Evolutionary conservation across 2,888 invertebrate genomes (phyloP).

Genomic region (Lepidonotus clava): DNA sequence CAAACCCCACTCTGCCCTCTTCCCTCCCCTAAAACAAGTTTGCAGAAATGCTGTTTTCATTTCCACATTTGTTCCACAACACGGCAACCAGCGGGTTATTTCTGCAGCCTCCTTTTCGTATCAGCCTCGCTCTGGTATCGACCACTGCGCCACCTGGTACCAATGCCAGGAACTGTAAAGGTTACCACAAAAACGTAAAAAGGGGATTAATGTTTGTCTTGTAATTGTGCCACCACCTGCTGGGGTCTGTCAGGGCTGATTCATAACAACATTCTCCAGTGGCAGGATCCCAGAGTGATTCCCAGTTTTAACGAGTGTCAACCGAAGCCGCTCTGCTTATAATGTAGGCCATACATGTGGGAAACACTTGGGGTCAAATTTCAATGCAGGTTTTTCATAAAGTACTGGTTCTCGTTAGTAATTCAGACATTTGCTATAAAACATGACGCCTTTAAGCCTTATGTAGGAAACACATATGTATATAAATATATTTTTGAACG

Average conservation of each 20-base stretch:
- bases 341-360: too few species aligned
- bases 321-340: too few species aligned
- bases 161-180: slow-evolving; percentile 13
- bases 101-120: slow-evolving; percentile 26
- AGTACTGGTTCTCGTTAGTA: too few species aligned
- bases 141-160: slow-evolving; percentile 27
- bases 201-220: slow-evolving; percentile 41
- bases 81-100: background rate
- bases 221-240: slow-evolving; percentile 47
- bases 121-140: slow-evolving; percentile 42
- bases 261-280: background rate
- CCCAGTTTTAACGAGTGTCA: too few species aligned
- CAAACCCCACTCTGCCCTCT: background rate
- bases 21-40: background rate
- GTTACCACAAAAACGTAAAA: slow-evolving; percentile 23
- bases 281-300: background rate
- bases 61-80: slow-evolving; percentile 33
- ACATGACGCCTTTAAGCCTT: too few species aligned
- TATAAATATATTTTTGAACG: too few species aligned
- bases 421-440: too few species aligned
- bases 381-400: too few species aligned
- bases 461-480: too few species aligned
- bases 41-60: slow-evolving; percentile 31
- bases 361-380: too few species aligned
- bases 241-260: slow-evolving; percentile 2